Conservation (phyloP, 2,888 invertebrate genomes). For the Rhingia campestris region DNA sequence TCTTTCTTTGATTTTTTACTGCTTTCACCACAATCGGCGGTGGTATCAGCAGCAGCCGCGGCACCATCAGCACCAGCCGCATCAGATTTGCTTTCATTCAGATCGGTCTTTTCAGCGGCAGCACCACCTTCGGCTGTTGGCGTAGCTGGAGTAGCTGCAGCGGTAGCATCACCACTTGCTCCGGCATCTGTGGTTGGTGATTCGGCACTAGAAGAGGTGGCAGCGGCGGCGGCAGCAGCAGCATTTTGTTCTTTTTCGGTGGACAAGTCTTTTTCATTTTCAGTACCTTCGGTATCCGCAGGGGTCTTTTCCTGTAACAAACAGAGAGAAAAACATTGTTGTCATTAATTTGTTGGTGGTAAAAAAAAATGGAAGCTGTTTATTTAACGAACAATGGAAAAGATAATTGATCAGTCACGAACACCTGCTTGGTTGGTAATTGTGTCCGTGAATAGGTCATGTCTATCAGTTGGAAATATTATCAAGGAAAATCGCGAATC, state of each 20-base stretch:
- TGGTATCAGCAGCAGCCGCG: conserved; percentile 84
- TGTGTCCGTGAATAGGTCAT: conserved; percentile 15
- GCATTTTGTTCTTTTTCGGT: conserved; percentile 85
- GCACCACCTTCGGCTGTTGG: conserved; percentile 83
- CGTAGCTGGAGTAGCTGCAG: conserved; percentile 42
- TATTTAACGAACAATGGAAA: neutral
- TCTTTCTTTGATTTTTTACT: conserved; percentile 87
- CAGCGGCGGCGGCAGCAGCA: conserved; percentile 73
- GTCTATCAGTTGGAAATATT: conserved; percentile 1
- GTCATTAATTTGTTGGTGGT: neutral
- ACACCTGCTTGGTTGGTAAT: conserved; percentile 2
- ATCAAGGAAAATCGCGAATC: neutral
- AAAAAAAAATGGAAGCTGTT: neutral
- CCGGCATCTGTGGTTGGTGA: conserved; percentile 71
- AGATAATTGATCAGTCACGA: neutral
- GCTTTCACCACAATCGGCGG: conserved; percentile 78
- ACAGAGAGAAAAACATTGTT: conserved; percentile 35
- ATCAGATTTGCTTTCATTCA: conserved; percentile 83
- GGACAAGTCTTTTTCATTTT: conserved; percentile 88
- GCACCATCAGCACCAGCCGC: conserved; percentile 77
- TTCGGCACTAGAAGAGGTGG: conserved; percentile 69
- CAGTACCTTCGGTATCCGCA: conserved; percentile 84
- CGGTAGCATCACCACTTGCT: conserved; percentile 70
- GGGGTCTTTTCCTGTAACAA: conserved; percentile 84
- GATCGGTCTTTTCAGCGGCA: conserved; percentile 84